phyloP scores from a whole-genome alignment of 2,888 invertebrate species.

The Diarsia rubi region DNA sequence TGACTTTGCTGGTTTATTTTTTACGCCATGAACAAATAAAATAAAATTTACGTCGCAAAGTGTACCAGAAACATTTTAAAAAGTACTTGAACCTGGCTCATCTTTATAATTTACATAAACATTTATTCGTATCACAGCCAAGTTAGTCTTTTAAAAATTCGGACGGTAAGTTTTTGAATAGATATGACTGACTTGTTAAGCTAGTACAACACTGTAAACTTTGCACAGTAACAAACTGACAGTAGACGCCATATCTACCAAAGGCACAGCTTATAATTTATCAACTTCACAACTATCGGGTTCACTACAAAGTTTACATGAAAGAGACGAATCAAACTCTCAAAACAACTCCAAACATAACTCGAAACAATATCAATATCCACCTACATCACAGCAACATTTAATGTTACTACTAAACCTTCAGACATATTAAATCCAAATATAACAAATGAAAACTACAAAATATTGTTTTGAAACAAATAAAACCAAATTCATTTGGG shows the following conservation, averaged over 20 bases:
- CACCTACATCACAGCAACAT: conserved; percentile 35
- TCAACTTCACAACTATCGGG: conserved; percentile 13
- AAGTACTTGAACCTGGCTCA: background rate
- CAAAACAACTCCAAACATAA: conserved; percentile 14
- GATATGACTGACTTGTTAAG: background rate
- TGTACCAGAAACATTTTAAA: background rate
- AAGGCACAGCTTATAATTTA: background rate
- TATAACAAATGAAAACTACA: conserved; percentile 47
- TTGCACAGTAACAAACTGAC: background rate
- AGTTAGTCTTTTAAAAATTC: background rate
- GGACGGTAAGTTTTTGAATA: background rate
- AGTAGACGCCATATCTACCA: background rate
- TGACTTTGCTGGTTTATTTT: conserved; percentile 5
- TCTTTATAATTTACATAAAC: background rate
- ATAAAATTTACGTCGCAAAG: background rate
- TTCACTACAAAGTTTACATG: conserved; percentile 24
- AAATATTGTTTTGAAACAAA: conserved; percentile 62
- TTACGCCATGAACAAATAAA: background rate
- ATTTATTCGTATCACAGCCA: background rate
- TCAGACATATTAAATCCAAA: conserved; percentile 39
- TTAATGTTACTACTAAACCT: conserved; percentile 19
- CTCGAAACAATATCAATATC: conserved; percentile 38
- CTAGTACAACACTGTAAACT: background rate
- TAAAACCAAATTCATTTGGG: conserved; percentile 65
- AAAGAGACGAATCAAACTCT: conserved; percentile 37